Evolutionary conservation across 2,888 invertebrate species (phyloP).

Genomic region (Linnaemya vulpina): DNA sequence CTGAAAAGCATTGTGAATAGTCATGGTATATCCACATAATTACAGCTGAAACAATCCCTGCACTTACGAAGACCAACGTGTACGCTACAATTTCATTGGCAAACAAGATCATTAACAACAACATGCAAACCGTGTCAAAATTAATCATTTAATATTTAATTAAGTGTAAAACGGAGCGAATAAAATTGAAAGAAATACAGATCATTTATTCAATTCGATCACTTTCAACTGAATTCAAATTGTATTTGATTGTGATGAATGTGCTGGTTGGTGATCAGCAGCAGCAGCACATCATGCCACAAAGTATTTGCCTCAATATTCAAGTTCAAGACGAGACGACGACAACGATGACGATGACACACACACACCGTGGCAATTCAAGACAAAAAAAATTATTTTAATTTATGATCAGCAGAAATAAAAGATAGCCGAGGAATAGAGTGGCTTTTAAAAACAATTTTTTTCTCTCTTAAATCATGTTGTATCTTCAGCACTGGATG

Average conservation of each 20-base stretch:
- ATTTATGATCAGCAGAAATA: constrained; percentile 8
- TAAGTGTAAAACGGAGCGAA: constrained; percentile 34
- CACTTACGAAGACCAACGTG: not conserved
- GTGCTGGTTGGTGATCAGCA: constrained; percentile 12
- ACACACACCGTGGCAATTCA: constrained; percentile 8
- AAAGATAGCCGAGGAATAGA: not conserved
- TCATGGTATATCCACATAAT: too few species aligned
- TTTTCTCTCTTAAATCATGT: constrained; percentile 6
- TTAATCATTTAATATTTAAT: constrained; percentile 42
- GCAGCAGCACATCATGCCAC: constrained; percentile 37
- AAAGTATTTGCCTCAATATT: constrained; percentile 31
- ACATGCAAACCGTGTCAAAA: constrained; percentile 24
- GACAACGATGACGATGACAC: constrained; percentile 11
- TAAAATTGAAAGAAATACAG: not conserved
- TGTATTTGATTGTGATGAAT: constrained; percentile 52
- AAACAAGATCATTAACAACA: not conserved
- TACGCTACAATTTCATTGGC: not conserved
- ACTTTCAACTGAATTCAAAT: constrained; percentile 14
- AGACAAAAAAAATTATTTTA: constrained; percentile 20
- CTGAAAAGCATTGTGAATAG: too few species aligned
- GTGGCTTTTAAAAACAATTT: not conserved
- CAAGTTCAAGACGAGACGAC: constrained; percentile 53
- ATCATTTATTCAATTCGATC: constrained; percentile 40
- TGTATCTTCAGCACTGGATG: constrained; percentile 5
- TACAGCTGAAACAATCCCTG: not conserved